Evolutionary conservation across 2,888 invertebrate genomes (phyloP).

Genomic region (Pardosa pseudoannulata): DNA sequence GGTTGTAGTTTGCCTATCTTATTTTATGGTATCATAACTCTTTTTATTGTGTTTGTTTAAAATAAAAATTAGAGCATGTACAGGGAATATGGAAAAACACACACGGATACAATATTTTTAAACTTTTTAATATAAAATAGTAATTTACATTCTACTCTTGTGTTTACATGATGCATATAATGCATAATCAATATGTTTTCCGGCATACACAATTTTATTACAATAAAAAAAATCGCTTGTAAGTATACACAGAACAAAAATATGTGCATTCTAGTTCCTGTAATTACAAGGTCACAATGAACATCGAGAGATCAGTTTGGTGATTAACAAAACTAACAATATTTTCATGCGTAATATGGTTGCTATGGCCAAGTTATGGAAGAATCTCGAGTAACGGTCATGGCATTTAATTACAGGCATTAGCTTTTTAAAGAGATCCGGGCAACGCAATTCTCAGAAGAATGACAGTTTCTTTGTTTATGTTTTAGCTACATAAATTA

Average conservation of each 20-base stretch:
- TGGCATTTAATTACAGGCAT: not conserved
- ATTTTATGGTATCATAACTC: too few species aligned
- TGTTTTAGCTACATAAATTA: too few species aligned
- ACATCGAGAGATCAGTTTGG: not conserved
- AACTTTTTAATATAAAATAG: slow-evolving; percentile 26
- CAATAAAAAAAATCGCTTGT: not conserved
- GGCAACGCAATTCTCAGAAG: too few species aligned
- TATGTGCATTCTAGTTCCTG: not conserved
- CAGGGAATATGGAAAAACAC: too few species aligned
- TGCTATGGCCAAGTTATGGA: not conserved
- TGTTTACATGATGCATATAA: slow-evolving; percentile 22
- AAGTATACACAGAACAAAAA: not conserved
- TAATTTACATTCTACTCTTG: slow-evolving; percentile 14
- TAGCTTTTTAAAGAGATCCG: not conserved
- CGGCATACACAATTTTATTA: slow-evolving; percentile 2
- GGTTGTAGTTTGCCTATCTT: too few species aligned
- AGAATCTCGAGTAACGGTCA: not conserved
- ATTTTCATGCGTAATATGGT: not conserved
- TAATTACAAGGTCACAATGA: not conserved
- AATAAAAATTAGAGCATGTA: too few species aligned
- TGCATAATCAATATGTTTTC: slow-evolving; percentile 10
- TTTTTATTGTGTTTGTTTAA: too few species aligned
- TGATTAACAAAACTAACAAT: not conserved
- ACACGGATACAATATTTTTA: not conserved
- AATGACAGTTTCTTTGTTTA: too few species aligned